Evolutionary conservation across 2,888 invertebrate species (phyloP).

Genomic region (Drosophila pegasa): DNA sequence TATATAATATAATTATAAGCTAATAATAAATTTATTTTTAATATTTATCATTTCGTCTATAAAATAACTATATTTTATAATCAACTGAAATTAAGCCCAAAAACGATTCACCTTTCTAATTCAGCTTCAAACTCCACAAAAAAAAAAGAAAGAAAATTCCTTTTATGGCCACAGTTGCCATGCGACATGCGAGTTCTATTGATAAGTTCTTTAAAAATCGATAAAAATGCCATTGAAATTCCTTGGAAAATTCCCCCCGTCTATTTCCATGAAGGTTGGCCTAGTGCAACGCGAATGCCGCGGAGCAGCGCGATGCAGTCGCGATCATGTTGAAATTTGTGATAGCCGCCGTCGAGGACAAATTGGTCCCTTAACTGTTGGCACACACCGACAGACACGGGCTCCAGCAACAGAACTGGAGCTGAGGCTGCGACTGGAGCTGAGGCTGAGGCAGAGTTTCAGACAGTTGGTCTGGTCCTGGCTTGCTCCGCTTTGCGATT

Average conservation of each 20-base stretch:
- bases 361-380: slow-evolving; percentile 75
- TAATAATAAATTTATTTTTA: too few species aligned
- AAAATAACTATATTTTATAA: too few species aligned
- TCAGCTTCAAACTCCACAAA: too few species aligned
- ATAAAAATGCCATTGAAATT: slow-evolving; percentile 58
- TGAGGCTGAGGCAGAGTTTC: slow-evolving; percentile 8
- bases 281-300: slow-evolving; percentile 47
- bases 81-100: too few species aligned
- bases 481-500: slow-evolving; percentile 79
- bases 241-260: slow-evolving; percentile 37
- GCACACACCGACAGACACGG: slow-evolving; percentile 23
- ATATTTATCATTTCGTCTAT: too few species aligned
- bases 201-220: slow-evolving; percentile 48
- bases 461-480: slow-evolving; percentile 58
- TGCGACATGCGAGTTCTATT: background rate
- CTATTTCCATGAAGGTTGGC: slow-evolving; percentile 19
- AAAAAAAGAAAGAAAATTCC: background rate
- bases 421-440: slow-evolving; percentile 6
- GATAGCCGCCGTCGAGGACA: slow-evolving; percentile 75
- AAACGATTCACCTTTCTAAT: too few species aligned
- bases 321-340: slow-evolving; percentile 77
- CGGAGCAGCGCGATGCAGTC: slow-evolving; percentile 31
- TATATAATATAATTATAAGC: too few species aligned
- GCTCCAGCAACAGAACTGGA: slow-evolving; percentile 21
- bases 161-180: background rate